phyloP scores from a whole-genome alignment of 2,797 vertebrate genomes.

The Rhinoraja longicauda region DNA sequence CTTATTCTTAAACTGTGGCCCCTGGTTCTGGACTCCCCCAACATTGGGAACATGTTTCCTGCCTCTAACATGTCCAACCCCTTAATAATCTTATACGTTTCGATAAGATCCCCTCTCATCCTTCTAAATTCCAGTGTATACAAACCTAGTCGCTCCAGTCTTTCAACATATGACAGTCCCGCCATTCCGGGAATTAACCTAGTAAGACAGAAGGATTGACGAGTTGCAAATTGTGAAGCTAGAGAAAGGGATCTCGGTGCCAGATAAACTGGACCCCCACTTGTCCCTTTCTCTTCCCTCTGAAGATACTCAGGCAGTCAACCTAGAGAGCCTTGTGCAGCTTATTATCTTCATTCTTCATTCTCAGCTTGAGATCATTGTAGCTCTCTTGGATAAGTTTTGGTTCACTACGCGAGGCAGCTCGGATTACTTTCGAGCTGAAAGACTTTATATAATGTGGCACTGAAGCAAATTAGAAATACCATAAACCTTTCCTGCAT shows the following conservation, averaged over 20 bases:
- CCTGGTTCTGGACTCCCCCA: too few relatives aligned
- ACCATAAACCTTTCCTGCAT: not conserved
- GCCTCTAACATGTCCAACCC: too few relatives aligned
- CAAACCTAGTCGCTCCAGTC: too few relatives aligned
- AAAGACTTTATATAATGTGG: not conserved
- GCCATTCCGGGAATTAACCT: too few relatives aligned
- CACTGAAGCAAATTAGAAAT: not conserved
- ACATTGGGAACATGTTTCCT: too few relatives aligned
- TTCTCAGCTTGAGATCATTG: not conserved
- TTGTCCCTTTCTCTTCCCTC: not conserved
- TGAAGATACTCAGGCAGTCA: not conserved
- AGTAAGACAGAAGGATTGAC: too few relatives aligned
- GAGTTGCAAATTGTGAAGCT: too few relatives aligned
- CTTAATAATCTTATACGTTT: too few relatives aligned
- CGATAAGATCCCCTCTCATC: too few relatives aligned
- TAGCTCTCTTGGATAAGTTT: not conserved
- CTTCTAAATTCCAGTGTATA: too few relatives aligned
- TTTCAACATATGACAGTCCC: too few relatives aligned
- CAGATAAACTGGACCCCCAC: not conserved
- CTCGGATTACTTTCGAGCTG: not conserved
- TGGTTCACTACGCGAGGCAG: not conserved
- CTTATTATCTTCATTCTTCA: not conserved
- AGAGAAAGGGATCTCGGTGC: not conserved
- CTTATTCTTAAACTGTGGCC: too few relatives aligned
- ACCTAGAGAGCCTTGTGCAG: not conserved